Evolutionary conservation across 2,113 vertebrate genomes (phyloP), one percentile per base, ranked within the genome.

Genomic region (Pterocles gutturalis): DNA sequence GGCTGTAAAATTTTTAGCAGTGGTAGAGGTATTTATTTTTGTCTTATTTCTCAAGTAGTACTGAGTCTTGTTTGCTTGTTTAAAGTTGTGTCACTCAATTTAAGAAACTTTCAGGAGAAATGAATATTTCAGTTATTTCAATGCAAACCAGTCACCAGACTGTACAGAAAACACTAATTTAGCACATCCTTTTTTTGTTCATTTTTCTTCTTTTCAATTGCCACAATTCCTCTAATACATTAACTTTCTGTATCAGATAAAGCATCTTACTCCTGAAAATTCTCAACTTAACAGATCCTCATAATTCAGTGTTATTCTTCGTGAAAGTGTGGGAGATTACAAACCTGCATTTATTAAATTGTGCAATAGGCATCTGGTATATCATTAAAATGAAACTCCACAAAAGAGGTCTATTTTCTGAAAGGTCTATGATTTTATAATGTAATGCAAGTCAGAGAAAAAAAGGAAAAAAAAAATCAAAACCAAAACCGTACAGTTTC

Each of bases 401-500:
- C 2, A 10, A 25, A 43, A 94, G 2, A 1, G 3, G 2, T 33
- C 14, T 62, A 21, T 58, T 87, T 93, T 93, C 75, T 72, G 58
- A 86, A 88, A 79, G 5, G 10, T 48, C 13, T 41, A 13, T 57
- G 46, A 81, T 54, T 83, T 69, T 66, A 36, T 22, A 89, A 46
- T 20, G 0, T 25, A 72, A 45, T 49, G 9, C 2, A 77, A 53
- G 7, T 64, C 21, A 41, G 54, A 66, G 11, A 17, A 64, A 86
- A 62, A 72, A 71, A 46, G 4, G 16, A 55, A 85, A 57, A 4
- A 46, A 79, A 89, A 79, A 89, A 60, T 0, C 4, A 25, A 78
- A 60, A 36, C 1, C 1, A 22, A 54, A 21, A 0, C 0, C 3
- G 11, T 22, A 13, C 2, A 8, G 3, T 69, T 49, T 84, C 28